Evolutionary conservation across 2,113 vertebrate species (phyloP), one percentile per base, ranked within the genome.

Genomic region (Misgurnus mizolepis): DNA sequence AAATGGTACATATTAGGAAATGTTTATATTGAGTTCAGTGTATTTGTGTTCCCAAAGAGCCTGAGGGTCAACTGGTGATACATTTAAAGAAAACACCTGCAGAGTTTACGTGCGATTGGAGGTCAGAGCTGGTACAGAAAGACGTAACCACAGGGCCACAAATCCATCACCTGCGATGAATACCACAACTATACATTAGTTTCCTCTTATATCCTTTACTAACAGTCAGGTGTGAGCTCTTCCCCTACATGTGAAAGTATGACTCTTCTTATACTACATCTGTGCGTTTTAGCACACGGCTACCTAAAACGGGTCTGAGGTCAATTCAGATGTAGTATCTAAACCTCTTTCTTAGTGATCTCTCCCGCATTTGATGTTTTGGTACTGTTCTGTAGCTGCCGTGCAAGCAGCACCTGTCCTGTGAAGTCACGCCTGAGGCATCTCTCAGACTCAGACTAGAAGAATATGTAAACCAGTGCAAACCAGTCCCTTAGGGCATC

Each of bases 361-460:
- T 47, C 67, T 72, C 67, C 76, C 80, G 47, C 12, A 80, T 87
- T 85, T 87, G 84, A 87, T 73, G 80, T 81, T 76, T 60, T 55
- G 18, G 62, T 75, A 80, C 47, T 78, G 78, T 76, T 70, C 56
- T 81, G 82, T 80, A 70, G 82, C 79, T n/a, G 67, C 58, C 27
- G 22, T 47, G 80, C 78, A 76, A 81, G 80, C 75, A 82, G 80
- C 86, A 87, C 84, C 84, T 85, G 84, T 83, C 76, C 86, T 81
- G 75, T 85, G 84, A 87, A 80, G 76, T 87, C 80, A 85, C 69
- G 82, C 71, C 80, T 62, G 67, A 83, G 82, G 84, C 82, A 81
- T 85, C 78, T 82, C 71, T 82, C 81, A 74, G 67, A 67, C 68
- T 64, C 40, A n/a, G 67, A 76, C 62, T 67, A 1, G 39, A 15